Evolutionary conservation across 2,888 invertebrate species (phyloP), one percentile per base, ranked within the genome.

Genomic region (Ecdyonurus torrentis): DNA sequence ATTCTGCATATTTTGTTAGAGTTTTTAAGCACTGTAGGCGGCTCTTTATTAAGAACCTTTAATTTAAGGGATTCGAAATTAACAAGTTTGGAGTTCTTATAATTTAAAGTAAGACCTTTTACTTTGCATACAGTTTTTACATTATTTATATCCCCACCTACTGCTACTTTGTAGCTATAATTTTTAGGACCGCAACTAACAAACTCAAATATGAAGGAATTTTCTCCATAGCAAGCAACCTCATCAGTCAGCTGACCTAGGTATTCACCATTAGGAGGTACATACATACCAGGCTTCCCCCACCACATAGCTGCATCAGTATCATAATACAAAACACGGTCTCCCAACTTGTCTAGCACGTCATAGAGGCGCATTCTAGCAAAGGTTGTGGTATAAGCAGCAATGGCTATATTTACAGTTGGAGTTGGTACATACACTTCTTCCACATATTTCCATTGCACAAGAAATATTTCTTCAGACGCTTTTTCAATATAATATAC

Each of bases 221-320:
- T 69, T 20, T 62, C 24, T 2, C 69, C 69, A 62, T 70, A 69
- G 5, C 65, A 64, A 2, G 65, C 64, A 1, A 74, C 61, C 64
- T 74, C 74, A 64, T 74, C 69, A 1, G 72, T 74, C 65, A 74
- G 64, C 59, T 74, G 71, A 0, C 72, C 71, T 18, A 73, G 61
- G 63, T 66, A 70, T 61, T 69, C 68, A 23, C 72, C 73, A 0
- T 68, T 64, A 5, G 68, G 65, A 7, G 70, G 70, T 65, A 65
- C 18, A 3, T 15, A 62, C 63, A 63, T 66, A 22, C 50, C 65
- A 18, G 5, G 22, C 24, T 53, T 24, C 1, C 59, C 59, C 5
- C 67, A 64, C 62, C 69, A 74, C 52, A 74, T 70, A 3, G 72
- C 68, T 1, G 69, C 69, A 63, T 74, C 73, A 0, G 74, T 75